phyloP scores from a whole-genome alignment of 2,888 invertebrate genomes.

The Cremastobaeus sp. region DNA sequence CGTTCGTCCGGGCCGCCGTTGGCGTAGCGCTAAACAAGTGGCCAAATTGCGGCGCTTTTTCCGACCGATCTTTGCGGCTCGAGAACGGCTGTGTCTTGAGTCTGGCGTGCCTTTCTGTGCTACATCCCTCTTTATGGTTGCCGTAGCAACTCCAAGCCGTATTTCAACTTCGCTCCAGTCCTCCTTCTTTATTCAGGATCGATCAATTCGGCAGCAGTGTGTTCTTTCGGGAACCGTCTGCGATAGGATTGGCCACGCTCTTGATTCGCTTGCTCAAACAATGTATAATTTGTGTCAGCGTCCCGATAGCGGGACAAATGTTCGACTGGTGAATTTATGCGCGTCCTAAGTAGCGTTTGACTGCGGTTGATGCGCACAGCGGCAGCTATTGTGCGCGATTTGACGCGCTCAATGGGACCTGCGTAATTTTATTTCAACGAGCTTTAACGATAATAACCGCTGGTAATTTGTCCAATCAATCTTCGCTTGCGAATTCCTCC shows the following conservation, averaged over 20 bases:
- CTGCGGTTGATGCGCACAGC: too few species aligned
- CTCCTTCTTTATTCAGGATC: conserved; percentile 55
- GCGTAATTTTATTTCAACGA: background rate
- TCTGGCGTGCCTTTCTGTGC: conserved; percentile 24
- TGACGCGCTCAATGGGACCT: too few species aligned
- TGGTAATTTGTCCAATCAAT: conserved; percentile 41
- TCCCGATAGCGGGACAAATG: conserved; percentile 7
- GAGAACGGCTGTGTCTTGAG: conserved; percentile 17
- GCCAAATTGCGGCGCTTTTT: background rate
- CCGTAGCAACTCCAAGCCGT: conserved; percentile 57
- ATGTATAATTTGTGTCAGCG: conserved; percentile 26
- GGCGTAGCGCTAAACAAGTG: conserved; percentile 2
- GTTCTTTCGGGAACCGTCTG: conserved; percentile 43
- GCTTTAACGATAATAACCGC: conserved; percentile 26
- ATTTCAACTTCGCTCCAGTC: conserved; percentile 59
- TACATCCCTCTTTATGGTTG: conserved; percentile 55
- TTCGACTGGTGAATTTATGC: conserved; percentile 20
- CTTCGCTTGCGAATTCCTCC: conserved; percentile 31
- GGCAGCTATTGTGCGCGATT: too few species aligned
- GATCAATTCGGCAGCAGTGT: conserved; percentile 59
- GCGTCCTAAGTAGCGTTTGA: conserved; percentile 3
- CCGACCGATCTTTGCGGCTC: conserved; percentile 22
- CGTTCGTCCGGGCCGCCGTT: background rate
- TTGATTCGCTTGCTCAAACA: conserved; percentile 8
- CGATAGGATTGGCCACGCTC: conserved; percentile 29